Evolutionary conservation across 2,888 invertebrate species (phyloP).

Genomic region (Rosalia funebris): DNA sequence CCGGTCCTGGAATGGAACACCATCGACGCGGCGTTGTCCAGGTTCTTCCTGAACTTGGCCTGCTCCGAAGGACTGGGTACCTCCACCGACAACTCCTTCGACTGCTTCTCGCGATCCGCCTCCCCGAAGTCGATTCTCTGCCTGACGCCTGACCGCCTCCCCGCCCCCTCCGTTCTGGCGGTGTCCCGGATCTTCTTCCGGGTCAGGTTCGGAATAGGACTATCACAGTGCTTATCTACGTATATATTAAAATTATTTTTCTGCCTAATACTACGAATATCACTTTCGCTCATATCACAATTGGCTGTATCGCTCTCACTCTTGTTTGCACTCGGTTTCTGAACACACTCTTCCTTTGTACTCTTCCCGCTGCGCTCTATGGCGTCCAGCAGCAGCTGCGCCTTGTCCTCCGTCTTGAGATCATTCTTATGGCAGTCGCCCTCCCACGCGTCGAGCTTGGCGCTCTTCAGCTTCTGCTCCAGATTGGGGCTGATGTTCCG

Average conservation of each 20-base stretch:
- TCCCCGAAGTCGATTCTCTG: constrained; percentile 57
- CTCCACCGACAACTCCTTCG: constrained; percentile 46
- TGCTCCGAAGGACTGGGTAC: constrained; percentile 79
- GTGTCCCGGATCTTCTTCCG: constrained; percentile 44
- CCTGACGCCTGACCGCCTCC: constrained; percentile 47
- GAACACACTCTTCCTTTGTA: constrained; percentile 39
- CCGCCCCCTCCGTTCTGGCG: constrained; percentile 43
- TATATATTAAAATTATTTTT: constrained; percentile 58
- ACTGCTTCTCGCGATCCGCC: constrained; percentile 10
- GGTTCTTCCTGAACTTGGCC: constrained; percentile 76
- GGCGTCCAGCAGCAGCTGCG: constrained; percentile 60
- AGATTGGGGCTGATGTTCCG: constrained; percentile 31
- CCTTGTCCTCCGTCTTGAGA: constrained; percentile 56
- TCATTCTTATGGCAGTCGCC: constrained; percentile 52
- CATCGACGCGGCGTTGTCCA: constrained; percentile 84
- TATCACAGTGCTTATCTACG: constrained; percentile 62
- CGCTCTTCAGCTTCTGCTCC: constrained; percentile 34
- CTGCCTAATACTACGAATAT: constrained; percentile 62
- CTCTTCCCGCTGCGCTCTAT: constrained; percentile 59
- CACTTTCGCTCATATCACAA: constrained; percentile 62
- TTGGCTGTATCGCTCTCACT: constrained; percentile 57
- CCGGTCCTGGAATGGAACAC: constrained; percentile 86
- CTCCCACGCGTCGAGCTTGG: constrained; percentile 34
- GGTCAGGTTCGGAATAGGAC: constrained; percentile 49
- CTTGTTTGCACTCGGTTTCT: constrained; percentile 39